phyloP scores from a whole-genome alignment of 2,888 invertebrate species.

The Orthonychiurus folsomi region DNA sequence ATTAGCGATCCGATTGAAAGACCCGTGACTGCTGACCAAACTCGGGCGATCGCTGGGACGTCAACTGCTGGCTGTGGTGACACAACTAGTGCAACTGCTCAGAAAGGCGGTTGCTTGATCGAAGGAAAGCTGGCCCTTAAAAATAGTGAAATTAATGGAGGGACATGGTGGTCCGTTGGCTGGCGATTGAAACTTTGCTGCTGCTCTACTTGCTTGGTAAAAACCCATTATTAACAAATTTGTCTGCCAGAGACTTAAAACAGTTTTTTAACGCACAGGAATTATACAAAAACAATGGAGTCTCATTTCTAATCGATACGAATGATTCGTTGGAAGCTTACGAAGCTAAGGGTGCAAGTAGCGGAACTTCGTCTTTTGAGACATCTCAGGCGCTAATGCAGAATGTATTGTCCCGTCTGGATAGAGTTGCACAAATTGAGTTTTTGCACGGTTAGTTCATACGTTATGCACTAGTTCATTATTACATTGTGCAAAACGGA shows the following conservation, averaged over 20 bases:
- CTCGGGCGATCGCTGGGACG: too few species aligned
- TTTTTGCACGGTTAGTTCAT: conserved; percentile 15
- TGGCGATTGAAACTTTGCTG: conserved; percentile 11
- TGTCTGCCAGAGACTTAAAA: neutral
- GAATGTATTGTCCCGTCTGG: conserved; percentile 16
- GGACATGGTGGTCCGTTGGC: conserved; percentile 11
- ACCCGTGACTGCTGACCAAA: too few species aligned
- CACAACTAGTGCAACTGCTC: neutral
- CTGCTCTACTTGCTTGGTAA: conserved; percentile 11
- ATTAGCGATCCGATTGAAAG: too few species aligned
- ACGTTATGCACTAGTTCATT: neutral
- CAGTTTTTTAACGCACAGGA: conserved; percentile 6
- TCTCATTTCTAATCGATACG: conserved; percentile 15
- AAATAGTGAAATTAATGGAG: neutral
- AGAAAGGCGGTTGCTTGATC: neutral
- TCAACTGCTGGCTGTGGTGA: conserved; percentile 2
- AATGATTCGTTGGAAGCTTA: conserved; percentile 20
- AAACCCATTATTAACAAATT: neutral
- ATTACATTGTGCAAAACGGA: neutral
- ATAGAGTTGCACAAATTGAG: conserved; percentile 22
- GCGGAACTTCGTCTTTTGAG: conserved; percentile 10
- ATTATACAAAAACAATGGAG: conserved; percentile 14
- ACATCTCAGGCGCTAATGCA: conserved; percentile 7
- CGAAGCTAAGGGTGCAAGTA: conserved; percentile 17
- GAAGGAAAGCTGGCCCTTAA: neutral